A percentile compares a stretch with the other conserved stretches of the same genome.
These are phyloP conservation scores for Symphodus melops DNA, from an alignment of 2,113 vertebrate species.

Conservation along the genomic window DNA sequence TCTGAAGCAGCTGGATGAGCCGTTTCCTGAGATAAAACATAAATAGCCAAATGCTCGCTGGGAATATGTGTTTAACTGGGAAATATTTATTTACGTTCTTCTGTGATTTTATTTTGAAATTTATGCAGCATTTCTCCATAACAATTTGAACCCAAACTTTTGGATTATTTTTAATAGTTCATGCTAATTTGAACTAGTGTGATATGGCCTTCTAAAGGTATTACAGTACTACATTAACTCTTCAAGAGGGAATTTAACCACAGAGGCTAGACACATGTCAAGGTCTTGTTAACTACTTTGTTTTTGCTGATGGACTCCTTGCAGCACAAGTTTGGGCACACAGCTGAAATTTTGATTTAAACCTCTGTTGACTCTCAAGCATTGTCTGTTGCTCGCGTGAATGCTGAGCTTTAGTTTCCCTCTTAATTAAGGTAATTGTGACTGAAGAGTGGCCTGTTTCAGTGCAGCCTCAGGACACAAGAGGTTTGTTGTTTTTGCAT, in stretches of 20 bases:
- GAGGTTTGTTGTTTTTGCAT: constrained; percentile 73
- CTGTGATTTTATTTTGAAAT: constrained; percentile 58
- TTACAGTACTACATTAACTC: background rate
- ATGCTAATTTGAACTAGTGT: background rate
- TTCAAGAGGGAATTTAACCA: background rate
- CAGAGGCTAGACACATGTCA: constrained; percentile 12
- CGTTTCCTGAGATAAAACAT: constrained; percentile 73
- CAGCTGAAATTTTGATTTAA: constrained; percentile 70
- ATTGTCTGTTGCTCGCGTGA: constrained; percentile 53
- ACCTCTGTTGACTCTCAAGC: constrained; percentile 66
- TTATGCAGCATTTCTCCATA: constrained; percentile 3
- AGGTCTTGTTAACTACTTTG: constrained; percentile 43
- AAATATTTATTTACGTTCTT: constrained; percentile 64
- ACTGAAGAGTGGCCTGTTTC: constrained; percentile 80
- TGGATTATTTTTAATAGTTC: constrained; percentile 5
- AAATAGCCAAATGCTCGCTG: constrained; percentile 76
- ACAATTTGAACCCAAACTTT: constrained; percentile 24
- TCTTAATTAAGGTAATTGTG: constrained; percentile 82
- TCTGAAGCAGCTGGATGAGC: constrained; percentile 61
- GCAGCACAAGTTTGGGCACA: constrained; percentile 45
- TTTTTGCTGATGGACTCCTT: constrained; percentile 63
- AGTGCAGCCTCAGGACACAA: constrained; percentile 72
- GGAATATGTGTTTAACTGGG: constrained; percentile 64
- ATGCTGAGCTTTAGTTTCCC: constrained; percentile 75
- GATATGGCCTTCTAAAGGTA: background rate